A percentile compares a stretch with the other conserved stretches of the same genome.
These are phyloP conservation scores for Saxidomus purpurata DNA, from an alignment of 1,140 invertebrate genomes.

Conservation along the genomic window DNA sequence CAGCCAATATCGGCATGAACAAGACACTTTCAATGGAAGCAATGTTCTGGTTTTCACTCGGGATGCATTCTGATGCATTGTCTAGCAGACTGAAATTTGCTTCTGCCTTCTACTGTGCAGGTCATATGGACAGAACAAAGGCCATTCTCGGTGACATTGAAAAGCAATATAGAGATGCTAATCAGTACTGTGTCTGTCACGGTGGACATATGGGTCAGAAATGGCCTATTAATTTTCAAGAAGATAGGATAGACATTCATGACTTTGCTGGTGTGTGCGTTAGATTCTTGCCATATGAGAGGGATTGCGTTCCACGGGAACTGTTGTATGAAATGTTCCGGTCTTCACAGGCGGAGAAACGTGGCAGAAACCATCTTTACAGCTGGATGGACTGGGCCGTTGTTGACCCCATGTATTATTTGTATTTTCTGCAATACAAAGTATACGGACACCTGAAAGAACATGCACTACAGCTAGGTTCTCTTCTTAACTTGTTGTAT, in stretches of 20 bases:
- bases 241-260: neutral
- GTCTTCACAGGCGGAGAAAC: neutral
- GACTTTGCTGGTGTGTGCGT: neutral
- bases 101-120: neutral
- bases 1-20: no score
- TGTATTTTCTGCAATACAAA: slow-evolving; percentile 24
- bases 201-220: no score
- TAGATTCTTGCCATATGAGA: neutral
- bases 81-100: no score
- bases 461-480: no score
- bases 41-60: neutral
- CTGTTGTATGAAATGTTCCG: neutral
- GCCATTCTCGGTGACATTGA: neutral
- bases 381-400: slow-evolving; percentile 3
- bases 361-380: neutral
- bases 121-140: neutral
- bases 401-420: neutral
- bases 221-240: neutral
- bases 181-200: neutral
- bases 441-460: neutral
- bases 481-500: neutral
- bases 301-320: neutral
- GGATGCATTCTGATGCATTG: neutral
- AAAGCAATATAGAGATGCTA: neutral
- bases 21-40: neutral